phyloP scores from a whole-genome alignment of 2,113 vertebrate genomes.

The Ptilorrhoa leucosticta region DNA sequence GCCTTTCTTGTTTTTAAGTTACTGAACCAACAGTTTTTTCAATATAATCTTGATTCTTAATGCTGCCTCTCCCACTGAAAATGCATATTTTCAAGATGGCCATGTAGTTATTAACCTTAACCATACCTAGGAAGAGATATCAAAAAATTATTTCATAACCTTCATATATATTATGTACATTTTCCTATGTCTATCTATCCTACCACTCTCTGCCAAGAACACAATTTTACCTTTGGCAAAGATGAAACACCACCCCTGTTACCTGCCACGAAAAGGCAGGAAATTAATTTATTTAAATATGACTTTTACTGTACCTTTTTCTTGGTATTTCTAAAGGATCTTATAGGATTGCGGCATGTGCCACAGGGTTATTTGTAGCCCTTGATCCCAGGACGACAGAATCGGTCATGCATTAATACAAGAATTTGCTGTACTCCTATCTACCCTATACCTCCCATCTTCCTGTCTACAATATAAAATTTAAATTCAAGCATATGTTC shows the following conservation, averaged over 20 bases:
- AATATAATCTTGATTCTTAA: background rate
- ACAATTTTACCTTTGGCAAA: background rate
- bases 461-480: background rate
- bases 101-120: background rate
- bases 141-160: background rate
- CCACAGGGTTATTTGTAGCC: background rate
- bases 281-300: background rate
- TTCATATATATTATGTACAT: background rate
- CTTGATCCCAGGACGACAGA: background rate
- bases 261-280: background rate
- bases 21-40: background rate
- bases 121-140: background rate
- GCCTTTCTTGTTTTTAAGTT: background rate
- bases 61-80: background rate
- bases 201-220: background rate
- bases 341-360: background rate
- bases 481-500: background rate
- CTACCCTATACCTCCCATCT: background rate
- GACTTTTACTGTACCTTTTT: background rate
- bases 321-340: background rate
- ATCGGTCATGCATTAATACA: background rate
- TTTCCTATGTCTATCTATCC: background rate
- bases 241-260: background rate
- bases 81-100: background rate
- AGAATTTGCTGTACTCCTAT: background rate